Evolutionary conservation across 2,797 vertebrate genomes (phyloP).

Genomic region (Anolis apletophallus): DNA sequence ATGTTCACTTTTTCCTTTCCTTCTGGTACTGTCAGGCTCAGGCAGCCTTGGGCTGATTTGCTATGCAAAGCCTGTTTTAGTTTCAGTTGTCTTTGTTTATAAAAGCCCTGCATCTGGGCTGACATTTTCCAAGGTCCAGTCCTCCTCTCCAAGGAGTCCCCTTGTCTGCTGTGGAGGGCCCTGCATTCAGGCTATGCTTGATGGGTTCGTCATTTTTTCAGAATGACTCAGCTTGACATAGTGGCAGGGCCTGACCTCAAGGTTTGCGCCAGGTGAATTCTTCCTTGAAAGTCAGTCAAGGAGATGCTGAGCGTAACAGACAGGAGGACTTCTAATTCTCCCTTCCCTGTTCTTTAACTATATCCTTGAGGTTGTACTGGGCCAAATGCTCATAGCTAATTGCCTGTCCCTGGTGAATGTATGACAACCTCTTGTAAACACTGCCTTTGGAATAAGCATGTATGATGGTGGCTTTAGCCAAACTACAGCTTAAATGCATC

Average conservation of each 20-base stretch:
- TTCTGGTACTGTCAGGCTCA: neutral
- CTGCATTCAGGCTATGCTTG: conserved; percentile 40
- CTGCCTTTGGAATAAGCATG: neutral
- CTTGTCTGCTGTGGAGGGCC: conserved; percentile 40
- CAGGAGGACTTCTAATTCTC: neutral
- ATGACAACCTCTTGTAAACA: conserved; percentile 13
- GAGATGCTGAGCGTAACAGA: conserved; percentile 32
- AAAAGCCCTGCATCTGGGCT: neutral
- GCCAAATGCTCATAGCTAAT: conserved; percentile 45
- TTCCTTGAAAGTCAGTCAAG: conserved; percentile 48
- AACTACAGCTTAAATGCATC: neutral
- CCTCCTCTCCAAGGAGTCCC: neutral
- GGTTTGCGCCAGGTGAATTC: conserved; percentile 41
- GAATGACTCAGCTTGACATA: conserved; percentile 63
- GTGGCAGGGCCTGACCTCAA: conserved; percentile 46
- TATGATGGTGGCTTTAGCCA: neutral
- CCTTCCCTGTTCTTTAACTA: neutral
- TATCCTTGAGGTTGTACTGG: conserved; percentile 25
- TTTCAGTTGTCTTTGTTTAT: neutral
- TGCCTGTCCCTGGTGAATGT: conserved; percentile 25
- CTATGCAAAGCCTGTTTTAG: neutral
- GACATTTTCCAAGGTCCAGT: neutral
- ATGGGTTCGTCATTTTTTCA: conserved; percentile 54
- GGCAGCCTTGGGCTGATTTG: neutral
- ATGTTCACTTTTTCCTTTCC: neutral